Evolutionary conservation across 2,888 invertebrate genomes (phyloP).

Genomic region (Tuta absoluta): DNA sequence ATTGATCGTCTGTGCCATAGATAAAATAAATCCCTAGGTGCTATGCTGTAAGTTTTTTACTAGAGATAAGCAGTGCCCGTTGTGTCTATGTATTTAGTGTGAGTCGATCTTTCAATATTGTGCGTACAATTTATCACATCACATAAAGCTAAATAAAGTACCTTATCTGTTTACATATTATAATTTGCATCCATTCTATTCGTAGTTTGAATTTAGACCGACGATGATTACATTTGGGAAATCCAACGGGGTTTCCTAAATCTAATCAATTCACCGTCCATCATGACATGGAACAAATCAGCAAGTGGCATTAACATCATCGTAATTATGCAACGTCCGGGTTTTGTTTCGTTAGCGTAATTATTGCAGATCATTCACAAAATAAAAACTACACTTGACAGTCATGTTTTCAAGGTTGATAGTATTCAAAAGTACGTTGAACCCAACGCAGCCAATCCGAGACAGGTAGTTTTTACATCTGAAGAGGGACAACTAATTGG

Average conservation of each 20-base stretch:
- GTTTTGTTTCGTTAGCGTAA: constrained; percentile 15
- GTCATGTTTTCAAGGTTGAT: constrained; percentile 17
- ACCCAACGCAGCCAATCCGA: constrained; percentile 21
- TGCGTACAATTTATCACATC: no score
- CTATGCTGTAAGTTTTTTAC: no score
- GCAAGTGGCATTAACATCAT: not conserved
- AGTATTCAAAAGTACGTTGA: constrained; percentile 17
- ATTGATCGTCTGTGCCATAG: no score
- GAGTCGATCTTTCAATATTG: no score
- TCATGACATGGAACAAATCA: constrained; percentile 12
- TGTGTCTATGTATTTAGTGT: no score
- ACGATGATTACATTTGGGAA: not conserved
- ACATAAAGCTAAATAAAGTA: no score
- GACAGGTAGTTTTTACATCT: constrained; percentile 28
- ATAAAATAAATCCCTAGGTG: no score
- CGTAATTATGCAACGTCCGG: constrained; percentile 12
- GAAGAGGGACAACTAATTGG: constrained; percentile 25
- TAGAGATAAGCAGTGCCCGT: no score
- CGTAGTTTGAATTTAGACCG: not conserved
- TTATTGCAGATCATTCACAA: constrained; percentile 19
- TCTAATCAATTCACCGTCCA: not conserved
- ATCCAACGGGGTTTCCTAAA: not conserved
- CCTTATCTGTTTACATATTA: not conserved
- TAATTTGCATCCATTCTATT: no score
- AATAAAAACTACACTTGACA: constrained; percentile 5